Base-by-base conservation (phyloP, 2,888 invertebrate genomes). In the Diploptera punctata region DNA sequence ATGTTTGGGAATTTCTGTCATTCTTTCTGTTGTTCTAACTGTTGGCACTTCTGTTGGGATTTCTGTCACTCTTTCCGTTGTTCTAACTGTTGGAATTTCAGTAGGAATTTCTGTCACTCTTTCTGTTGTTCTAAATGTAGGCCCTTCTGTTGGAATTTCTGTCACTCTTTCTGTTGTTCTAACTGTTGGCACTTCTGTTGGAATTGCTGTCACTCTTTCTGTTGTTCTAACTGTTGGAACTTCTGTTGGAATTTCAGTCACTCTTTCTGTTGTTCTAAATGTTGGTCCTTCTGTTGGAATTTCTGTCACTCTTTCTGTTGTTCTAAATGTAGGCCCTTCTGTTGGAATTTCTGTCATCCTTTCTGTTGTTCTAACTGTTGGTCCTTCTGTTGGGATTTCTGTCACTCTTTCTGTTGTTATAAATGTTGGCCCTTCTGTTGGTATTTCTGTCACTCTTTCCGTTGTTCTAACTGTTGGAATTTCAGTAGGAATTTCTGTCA, bases 1-100 rank as follows among this genome's bases (percentile, higher is more conserved):
- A n/a, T 67, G 54, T 16, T 29, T 54, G 5, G 16, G 26, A 29
- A 29, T 73, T 62, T 71, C 71, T 62, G 61, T 71, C 18, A 67
- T 60, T 70, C 61, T 61, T 29, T 19, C 52, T 24, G 52, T 52
- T 10, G 52, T 4, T 47, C 3, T 47, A 19, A 1, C 18, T 1
- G 18, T 24, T 24, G 52, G 24, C 13, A 24, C 24, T 24, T 24
- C 52, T 52, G 52, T 52, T 10, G 24, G 24, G 13, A 7, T 10
- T 52, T 13, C 52, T 21, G 52, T 52, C 13, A 9, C 3, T 21
- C 43, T 24, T 16, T 24, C 43, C 19, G 52, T 19, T 52, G 38
- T 61, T 3, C 33, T 19, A 21, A n/a, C 62, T 7, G 62, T 38
- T 24, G 43, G 9, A 1, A 43, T 16, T 21, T 49, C 29, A 18